Evolutionary conservation across 2,113 vertebrate genomes (phyloP).

Genomic region (Ancistrus triradiatus): DNA sequence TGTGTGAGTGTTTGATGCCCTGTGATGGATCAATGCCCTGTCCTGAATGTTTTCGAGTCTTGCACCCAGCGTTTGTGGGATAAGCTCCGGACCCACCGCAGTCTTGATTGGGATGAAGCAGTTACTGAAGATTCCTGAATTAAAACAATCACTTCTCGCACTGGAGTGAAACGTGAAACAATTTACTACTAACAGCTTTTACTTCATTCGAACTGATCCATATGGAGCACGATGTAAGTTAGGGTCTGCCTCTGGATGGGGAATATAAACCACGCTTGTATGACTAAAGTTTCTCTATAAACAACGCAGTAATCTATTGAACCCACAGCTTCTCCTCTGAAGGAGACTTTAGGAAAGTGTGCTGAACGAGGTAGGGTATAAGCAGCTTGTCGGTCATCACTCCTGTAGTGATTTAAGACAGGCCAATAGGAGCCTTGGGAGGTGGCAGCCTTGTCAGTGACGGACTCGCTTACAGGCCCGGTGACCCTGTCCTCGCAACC

Average conservation of each 20-base stretch:
- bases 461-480: constrained; percentile 45
- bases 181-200: no score
- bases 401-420: constrained; percentile 45
- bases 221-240: no score
- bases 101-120: no score
- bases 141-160: no score
- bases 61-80: no score
- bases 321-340: constrained; percentile 18
- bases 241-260: constrained; percentile 11
- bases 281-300: background rate
- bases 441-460: constrained; percentile 44
- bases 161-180: no score
- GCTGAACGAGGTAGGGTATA: constrained; percentile 17
- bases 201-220: no score
- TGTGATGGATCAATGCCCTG: no score
- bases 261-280: constrained; percentile 30
- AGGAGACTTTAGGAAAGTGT: constrained; percentile 29
- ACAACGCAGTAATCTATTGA: constrained; percentile 1
- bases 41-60: no score
- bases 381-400: constrained; percentile 42
- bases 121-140: no score
- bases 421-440: constrained; percentile 46
- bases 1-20: no score
- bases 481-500: constrained; percentile 53
- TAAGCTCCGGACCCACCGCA: no score